Conservation (phyloP, 2,797 vertebrate genomes). For the Sphaeramia orbicularis region DNA sequence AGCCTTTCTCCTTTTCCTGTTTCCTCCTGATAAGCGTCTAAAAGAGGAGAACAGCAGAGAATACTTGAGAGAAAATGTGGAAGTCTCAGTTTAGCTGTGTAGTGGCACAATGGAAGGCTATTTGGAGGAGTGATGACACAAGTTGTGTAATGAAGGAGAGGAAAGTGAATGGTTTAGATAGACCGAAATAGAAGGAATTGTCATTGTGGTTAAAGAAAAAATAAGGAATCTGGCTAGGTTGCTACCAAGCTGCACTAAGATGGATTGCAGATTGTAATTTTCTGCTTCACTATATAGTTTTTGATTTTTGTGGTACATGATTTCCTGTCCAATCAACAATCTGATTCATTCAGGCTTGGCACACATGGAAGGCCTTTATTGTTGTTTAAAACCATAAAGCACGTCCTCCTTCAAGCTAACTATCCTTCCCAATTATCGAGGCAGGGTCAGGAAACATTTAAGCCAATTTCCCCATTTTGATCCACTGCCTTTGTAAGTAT, state of each 20-base stretch:
- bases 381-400: slow-evolving; percentile 35
- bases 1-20: slow-evolving; percentile 63
- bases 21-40: slow-evolving; percentile 65
- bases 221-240: slow-evolving; percentile 6
- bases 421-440: slow-evolving; percentile 50
- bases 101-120: slow-evolving; percentile 38
- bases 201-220: slow-evolving; percentile 9
- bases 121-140: slow-evolving; percentile 55
- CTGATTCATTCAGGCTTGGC: slow-evolving; percentile 39
- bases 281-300: slow-evolving; percentile 20
- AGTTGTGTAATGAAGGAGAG: slow-evolving; percentile 20
- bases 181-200: slow-evolving; percentile 19
- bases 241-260: slow-evolving; percentile 1
- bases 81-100: slow-evolving; percentile 34
- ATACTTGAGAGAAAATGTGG: slow-evolving; percentile 59
- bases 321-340: slow-evolving; percentile 26
- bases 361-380: slow-evolving; percentile 40
- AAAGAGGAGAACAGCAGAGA: slow-evolving; percentile 22
- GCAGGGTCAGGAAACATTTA: slow-evolving; percentile 49
- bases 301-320: slow-evolving; percentile 25
- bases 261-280: slow-evolving; percentile 32
- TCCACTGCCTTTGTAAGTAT: slow-evolving; percentile 31
- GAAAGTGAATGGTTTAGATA: slow-evolving; percentile 19
- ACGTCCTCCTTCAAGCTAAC: slow-evolving; percentile 50
- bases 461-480: slow-evolving; percentile 49